Evolutionary conservation across 2,888 invertebrate genomes (phyloP), one percentile per base, ranked within the genome.

Genomic region (Eupithecia exiguata): DNA sequence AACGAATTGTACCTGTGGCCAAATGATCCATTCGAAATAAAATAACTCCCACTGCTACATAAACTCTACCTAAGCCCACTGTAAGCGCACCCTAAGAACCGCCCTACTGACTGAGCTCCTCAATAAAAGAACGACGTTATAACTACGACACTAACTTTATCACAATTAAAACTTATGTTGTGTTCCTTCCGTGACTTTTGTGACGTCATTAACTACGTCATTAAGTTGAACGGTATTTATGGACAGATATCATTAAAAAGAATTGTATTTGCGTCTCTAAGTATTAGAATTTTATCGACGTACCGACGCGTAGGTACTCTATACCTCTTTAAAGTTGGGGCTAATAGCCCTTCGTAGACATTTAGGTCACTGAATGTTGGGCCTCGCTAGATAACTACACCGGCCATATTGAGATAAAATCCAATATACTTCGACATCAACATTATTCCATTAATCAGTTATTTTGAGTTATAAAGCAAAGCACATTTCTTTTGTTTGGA

Each of bases 121-220:
- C 62, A 62, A 18, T 35, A 62, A 62, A 61, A 35, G 30, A 62
- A 62, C 30, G 16, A 30, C 35, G 62, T 35, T 62, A 35, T 9
- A 35, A 62, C 62, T 35, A 35, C 35, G 18, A 62, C 35, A 30
- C 30, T 62, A 62, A 62, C 62, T 62, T 35, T 35, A 62, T 62
- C 62, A 35, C 62, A 30, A 62, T 62, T 62, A 62, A 18, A 62
- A 62, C 62, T 62, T 14, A 58, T 58, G 58, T 58, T 25, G 25
- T 0, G 21, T 35, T 30, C 35, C 35, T 35, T 62, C 62, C 35
- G 62, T 62, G 62, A 30, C 61, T 25, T 25, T 30, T 61, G 61
- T 61, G 61, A 62, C 62, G 35, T 35, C 62, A 62, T 62, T 62
- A 35, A 62, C 61, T 62, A 18, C 61, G 7, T 14, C 61, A 62